Evolutionary conservation across 2,797 vertebrate genomes (phyloP), one percentile per base, ranked within the genome.

Genomic region (Muscicapa striata): DNA sequence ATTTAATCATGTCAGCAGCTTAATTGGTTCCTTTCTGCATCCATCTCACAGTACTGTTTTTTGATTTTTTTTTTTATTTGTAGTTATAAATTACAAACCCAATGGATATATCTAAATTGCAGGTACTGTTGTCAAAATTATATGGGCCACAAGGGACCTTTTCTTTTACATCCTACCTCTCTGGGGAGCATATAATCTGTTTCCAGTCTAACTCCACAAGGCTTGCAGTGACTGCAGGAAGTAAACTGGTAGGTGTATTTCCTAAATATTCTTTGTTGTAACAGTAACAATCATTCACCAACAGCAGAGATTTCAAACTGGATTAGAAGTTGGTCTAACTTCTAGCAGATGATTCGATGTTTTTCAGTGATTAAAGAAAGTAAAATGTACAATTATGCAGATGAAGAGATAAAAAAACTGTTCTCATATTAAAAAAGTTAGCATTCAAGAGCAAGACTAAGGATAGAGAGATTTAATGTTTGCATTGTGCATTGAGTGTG

Each of bases 131-230:
- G 96, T 98, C 98, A 79, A 99, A 99, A 96, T 97, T 98, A 17
- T 99, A 98, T 10, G 98, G 98, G 61, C 97, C 98, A 92, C 94
- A 98, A 81, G 98, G 98, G 54, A 98, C 98, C 89, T 99, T 99
- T 94, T 98, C 98, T 67, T 99, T 99, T 86, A 99, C 98, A 32
- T 98, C 99, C 43, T 97, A 98, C 17, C 77, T 97, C 9, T 98
- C 98, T 36, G 99, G 98, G 23, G 98, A 98, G 49, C 98, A 99
- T 84, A 94, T 95, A 58, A 97, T 99, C n/a, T 99, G 99, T 93
- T 98, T 99, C 88, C 97, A 98, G 84, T 99, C 98, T 89, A 99
- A 99, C 95, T 99, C 98, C 24, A 99, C 99, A 5, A 97, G 97
- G 87, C 98, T 99, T 68, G 88, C 98, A 5, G 98, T 98, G 22